A percentile compares a stretch with the other conserved stretches of the same genome.
phyloP scores from a whole-genome alignment of 2,113 vertebrate species.

The Hipposideros armiger region DNA sequence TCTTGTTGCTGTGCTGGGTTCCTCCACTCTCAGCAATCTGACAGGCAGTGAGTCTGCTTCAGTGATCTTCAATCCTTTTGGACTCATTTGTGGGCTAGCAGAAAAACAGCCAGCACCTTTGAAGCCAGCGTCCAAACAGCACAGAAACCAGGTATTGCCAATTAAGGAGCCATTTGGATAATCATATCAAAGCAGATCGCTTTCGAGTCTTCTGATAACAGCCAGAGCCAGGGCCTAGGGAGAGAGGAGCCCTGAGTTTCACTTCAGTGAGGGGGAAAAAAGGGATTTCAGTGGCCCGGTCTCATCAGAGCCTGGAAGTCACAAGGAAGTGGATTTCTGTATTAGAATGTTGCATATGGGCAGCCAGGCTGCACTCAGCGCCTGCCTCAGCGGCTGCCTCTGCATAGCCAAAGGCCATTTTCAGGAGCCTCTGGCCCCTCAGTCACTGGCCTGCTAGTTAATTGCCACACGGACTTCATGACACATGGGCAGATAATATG shows the following conservation, averaged over 20 bases:
- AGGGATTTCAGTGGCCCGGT: slow-evolving; percentile 75
- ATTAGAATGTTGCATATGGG: slow-evolving; percentile 86
- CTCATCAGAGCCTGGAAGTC: slow-evolving; percentile 81
- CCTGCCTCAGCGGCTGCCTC: slow-evolving; percentile 81
- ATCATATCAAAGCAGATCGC: slow-evolving; percentile 92
- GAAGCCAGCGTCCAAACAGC: slow-evolving; percentile 77
- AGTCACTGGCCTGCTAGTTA: slow-evolving; percentile 97
- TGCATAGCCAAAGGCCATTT: slow-evolving; percentile 96
- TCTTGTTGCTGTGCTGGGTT: slow-evolving; percentile 86
- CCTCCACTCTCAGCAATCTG: slow-evolving; percentile 84
- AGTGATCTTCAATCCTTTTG: slow-evolving; percentile 90
- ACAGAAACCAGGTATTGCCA: slow-evolving; percentile 89
- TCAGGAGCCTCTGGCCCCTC: slow-evolving; percentile 96
- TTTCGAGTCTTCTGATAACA: slow-evolving; percentile 89
- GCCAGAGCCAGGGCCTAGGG: slow-evolving; percentile 87
- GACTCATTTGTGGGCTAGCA: slow-evolving; percentile 92
- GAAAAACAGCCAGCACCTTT: slow-evolving; percentile 93
- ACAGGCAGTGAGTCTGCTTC: slow-evolving; percentile 89
- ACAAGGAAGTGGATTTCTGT: slow-evolving; percentile 85
- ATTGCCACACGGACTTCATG: slow-evolving; percentile 95
- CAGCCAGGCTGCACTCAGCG: slow-evolving; percentile 84
- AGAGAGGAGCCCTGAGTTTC: slow-evolving; percentile 78
- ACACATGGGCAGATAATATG: slow-evolving; percentile 95
- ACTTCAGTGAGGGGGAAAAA: slow-evolving; percentile 62
- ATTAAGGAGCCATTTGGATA: slow-evolving; percentile 88